phyloP scores from a whole-genome alignment of 2,888 invertebrate genomes.

The Boloria selene region DNA sequence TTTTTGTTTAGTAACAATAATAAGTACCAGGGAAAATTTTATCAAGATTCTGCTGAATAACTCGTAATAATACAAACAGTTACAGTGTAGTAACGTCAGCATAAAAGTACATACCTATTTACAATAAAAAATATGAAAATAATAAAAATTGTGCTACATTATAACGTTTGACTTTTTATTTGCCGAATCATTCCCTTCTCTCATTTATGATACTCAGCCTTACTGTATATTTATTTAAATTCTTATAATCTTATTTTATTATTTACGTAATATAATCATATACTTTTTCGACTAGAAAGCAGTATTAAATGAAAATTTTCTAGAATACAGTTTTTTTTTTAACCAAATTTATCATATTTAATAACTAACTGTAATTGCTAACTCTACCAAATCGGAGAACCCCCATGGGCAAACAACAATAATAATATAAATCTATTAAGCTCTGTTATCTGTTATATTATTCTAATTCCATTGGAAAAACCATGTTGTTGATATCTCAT shows the following conservation, averaged over 20 bases:
- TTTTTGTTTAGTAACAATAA: conserved; percentile 5
- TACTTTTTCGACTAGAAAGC: no score
- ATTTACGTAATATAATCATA: no score
- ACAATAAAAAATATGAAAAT: background rate
- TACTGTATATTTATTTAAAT: no score
- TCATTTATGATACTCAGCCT: no score
- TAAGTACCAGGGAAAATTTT: conserved; percentile 27
- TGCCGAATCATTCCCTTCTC: no score
- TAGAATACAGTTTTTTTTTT: no score
- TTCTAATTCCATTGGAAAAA: conserved; percentile 64
- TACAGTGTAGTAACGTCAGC: conserved; percentile 7
- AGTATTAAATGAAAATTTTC: no score
- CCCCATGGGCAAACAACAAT: conserved; percentile 35
- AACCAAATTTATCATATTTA: background rate
- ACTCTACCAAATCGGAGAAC: conserved; percentile 21
- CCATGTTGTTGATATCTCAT: conserved; percentile 53
- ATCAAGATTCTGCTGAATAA: conserved; percentile 1
- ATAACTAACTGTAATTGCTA: no score
- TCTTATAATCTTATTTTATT: no score
- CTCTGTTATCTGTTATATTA: conserved; percentile 57
- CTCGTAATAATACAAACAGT: background rate
- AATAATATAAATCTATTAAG: conserved; percentile 25
- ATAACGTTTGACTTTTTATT: no score
- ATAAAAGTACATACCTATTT: conserved; percentile 2
- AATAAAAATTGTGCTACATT: no score